These are phyloP conservation scores for Eciton burchellii DNA, from an alignment of 1,140 invertebrate genomes.

Conservation along the genomic window DNA sequence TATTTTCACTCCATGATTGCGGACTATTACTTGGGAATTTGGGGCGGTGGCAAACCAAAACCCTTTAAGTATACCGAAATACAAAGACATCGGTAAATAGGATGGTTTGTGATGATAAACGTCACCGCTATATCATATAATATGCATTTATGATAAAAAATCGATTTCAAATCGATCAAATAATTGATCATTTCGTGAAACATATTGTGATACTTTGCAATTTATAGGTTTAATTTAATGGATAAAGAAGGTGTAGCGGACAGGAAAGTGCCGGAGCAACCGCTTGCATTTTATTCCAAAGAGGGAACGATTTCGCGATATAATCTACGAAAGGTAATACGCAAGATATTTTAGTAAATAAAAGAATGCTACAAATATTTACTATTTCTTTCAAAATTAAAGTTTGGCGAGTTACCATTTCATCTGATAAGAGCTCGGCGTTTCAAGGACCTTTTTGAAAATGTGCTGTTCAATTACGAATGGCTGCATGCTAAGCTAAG, in stretches of 20 bases:
- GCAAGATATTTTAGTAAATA: constrained; percentile 29
- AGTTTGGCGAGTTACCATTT: constrained; percentile 98
- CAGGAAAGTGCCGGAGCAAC: constrained; percentile 97
- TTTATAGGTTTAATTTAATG: constrained; percentile 91
- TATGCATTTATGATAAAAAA: constrained; percentile 4
- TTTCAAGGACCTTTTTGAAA: constrained; percentile 96
- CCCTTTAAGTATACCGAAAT: constrained; percentile 99
- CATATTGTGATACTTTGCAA: background rate
- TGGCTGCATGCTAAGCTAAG: constrained; percentile 98
- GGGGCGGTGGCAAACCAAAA: constrained; percentile 97
- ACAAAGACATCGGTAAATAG: constrained; percentile 91
- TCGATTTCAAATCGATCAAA: constrained; percentile 52
- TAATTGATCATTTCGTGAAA: background rate
- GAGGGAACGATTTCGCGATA: constrained; percentile 95
- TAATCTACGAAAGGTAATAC: constrained; percentile 92
- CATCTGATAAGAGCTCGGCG: constrained; percentile 96
- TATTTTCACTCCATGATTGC: constrained; percentile 99
- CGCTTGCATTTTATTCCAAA: constrained; percentile 95
- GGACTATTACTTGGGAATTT: constrained; percentile 98
- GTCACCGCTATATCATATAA: too few relatives aligned
- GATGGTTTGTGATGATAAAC: constrained; percentile 53
- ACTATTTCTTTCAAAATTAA: constrained; percentile 61
- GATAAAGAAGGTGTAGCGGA: constrained; percentile 97
- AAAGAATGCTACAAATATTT: background rate
- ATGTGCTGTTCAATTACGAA: constrained; percentile 98